Evolutionary conservation across 2,888 invertebrate genomes (phyloP).

Genomic region (Hypomecis atomaria): DNA sequence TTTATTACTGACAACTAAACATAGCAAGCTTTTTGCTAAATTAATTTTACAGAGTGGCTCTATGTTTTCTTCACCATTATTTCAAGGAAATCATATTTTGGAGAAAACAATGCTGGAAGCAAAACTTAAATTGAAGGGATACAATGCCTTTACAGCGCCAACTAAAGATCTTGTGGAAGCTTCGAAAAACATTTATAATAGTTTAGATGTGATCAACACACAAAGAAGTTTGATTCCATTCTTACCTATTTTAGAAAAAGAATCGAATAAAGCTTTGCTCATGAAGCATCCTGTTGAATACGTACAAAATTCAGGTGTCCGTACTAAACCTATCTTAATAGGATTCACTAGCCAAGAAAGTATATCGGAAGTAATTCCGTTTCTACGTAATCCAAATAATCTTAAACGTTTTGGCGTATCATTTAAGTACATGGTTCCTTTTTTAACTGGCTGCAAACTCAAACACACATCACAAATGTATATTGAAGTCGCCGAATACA

Average conservation of each 20-base stretch:
- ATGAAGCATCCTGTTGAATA: constrained; percentile 50
- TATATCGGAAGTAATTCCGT: constrained; percentile 74
- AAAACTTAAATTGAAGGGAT: constrained; percentile 53
- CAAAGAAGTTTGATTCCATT: constrained; percentile 75
- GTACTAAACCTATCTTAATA: constrained; percentile 69
- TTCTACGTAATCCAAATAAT: constrained; percentile 66
- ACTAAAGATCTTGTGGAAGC: constrained; percentile 60
- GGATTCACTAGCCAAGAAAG: constrained; percentile 81
- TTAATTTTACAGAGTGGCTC: constrained; percentile 77
- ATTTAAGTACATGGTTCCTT: constrained; percentile 76
- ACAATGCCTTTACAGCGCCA: constrained; percentile 52
- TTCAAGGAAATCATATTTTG: constrained; percentile 55
- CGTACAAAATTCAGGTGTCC: constrained; percentile 40
- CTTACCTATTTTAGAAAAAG: constrained; percentile 62
- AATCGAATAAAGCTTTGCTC: constrained; percentile 59
- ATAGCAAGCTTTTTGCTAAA: constrained; percentile 68
- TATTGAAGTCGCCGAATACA: constrained; percentile 56
- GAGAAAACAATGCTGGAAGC: constrained; percentile 60
- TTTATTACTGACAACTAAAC: constrained; percentile 65
- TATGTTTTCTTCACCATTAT: constrained; percentile 69
- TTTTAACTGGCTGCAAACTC: constrained; percentile 64
- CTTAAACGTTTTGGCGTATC: constrained; percentile 60
- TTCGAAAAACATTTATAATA: constrained; percentile 65
- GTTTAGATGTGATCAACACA: constrained; percentile 61
- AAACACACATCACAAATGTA: constrained; percentile 60